phyloP scores from a whole-genome alignment of 1,140 invertebrate species.

The Goniozus legneri region DNA sequence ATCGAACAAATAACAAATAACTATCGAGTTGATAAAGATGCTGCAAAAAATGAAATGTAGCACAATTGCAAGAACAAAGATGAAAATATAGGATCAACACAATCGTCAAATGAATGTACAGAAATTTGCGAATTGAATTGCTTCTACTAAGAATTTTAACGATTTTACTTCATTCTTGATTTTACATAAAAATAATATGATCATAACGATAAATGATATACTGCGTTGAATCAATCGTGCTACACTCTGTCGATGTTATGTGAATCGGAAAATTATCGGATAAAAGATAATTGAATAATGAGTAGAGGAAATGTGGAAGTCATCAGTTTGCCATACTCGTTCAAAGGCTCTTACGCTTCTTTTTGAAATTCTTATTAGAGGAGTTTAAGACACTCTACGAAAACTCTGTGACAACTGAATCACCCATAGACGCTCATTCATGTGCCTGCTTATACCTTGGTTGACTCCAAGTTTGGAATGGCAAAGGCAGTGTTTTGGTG shows the following conservation, averaged over 20 bases:
- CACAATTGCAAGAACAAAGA: too few species aligned
- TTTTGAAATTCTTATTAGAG: background rate
- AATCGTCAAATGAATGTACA: background rate
- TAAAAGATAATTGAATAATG: background rate
- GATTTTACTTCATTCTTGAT: background rate
- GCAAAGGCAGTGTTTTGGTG: conserved; percentile 72
- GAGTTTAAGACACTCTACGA: background rate
- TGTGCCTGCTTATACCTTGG: conserved; percentile 61
- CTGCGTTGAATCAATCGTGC: too few species aligned
- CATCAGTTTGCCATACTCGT: conserved; percentile 23
- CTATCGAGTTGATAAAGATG: too few species aligned
- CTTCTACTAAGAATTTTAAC: background rate
- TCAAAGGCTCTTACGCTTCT: conserved; percentile 45
- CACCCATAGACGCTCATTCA: conserved; percentile 40
- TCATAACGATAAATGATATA: too few species aligned
- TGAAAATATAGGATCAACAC: too few species aligned
- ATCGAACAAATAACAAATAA: too few species aligned
- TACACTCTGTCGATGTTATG: too few species aligned
- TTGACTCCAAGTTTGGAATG: conserved; percentile 61
- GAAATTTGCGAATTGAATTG: background rate
- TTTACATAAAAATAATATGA: too few species aligned
- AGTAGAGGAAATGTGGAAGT: conserved; percentile 6
- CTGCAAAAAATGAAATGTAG: too few species aligned
- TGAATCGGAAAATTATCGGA: conserved; percentile 4
- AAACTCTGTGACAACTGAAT: conserved; percentile 2